Evolutionary conservation across 2,888 invertebrate genomes (phyloP), one percentile per base, ranked within the genome.

Genomic region (Anthophora plumipes): DNA sequence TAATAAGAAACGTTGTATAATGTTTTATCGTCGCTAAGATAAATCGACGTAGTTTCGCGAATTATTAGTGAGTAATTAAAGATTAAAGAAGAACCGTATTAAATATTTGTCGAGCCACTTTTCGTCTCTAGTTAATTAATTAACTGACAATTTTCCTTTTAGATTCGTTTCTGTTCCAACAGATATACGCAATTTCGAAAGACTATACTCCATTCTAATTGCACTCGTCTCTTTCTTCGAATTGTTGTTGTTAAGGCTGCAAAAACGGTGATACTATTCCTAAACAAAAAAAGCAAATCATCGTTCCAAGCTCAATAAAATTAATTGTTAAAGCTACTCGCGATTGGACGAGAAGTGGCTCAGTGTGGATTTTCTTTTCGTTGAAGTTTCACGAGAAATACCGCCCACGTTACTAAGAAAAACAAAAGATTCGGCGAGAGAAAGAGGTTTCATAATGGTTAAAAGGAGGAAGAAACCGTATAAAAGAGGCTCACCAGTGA

Each of bases 11-110:
- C 37, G 76, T 80, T 77, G 80, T 77, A 61, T 83, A 83, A 83
- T 76, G 80, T 73, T 77, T 66, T 67, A 67, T 63, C 75, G 77
- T 75, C 77, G 75, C 43, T 77, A 73, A 73, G 66, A 59, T 84
- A 84, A 84, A 71, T 75, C 77, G 77, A 67, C 79, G 76, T 83
- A 80, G 80, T 81, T 77, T 74, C 71, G 74, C 70, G 77, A 84
- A 69, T 76, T 71, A 78, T 69, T 77, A 80, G 68, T 41, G 17
- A 48, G 52, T 80, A 80, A 77, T 66, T 70, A 59, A 68, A 50
- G 43, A 54, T 77, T 66, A 37, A 71, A 46, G 39, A 6, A 59
- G 14, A 55, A 17, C 25, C 41, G 52, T 71, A 77, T n/a, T 31
- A 11, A 54, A 84, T 72, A 68, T 60, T 80, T 60, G 75, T 72